Base-by-base conservation (phyloP, 2,113 vertebrate species). In the Colaptes auratus region DNA sequence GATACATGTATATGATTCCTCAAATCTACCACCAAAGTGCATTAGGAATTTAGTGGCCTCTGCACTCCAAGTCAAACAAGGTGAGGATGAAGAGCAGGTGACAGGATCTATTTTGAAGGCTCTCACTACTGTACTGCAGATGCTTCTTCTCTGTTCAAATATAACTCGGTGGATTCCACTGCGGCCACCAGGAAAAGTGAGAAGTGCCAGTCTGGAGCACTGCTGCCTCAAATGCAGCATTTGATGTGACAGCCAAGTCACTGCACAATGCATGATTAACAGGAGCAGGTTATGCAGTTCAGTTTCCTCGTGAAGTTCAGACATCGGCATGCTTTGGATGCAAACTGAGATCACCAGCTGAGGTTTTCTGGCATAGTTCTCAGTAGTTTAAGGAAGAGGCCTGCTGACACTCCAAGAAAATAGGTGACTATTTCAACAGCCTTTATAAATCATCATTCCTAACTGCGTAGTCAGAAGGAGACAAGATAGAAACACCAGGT, bases 361-460 rank as follows among this genome's bases (percentile, higher is more conserved):
- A 90, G 58, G 6, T 55, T 81, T 88, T 94, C 15, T 93, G 95
- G 96, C 93, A 96, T 61, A 78, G 73, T 80, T 61, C 76, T 88
- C 80, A 81, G 80, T 35, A 92, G 76, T 39, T 94, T 81, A 92
- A 86, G 61, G 82, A 93, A 83, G 65, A 92, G 39, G 80, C 61
- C 80, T 86, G 90, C 86, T 90, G 93, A 90, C 80, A 96, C 88
- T 67, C 83, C 88, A 93, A 91, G 96, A 93, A 95, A 93, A 92
- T 91, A 83, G 2, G 65, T 53, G 44, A 93, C 76, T 86, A 84
- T 94, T 91, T 88, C 79, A 91, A 90, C 44, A 84, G 80, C 76
- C 88, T 95, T 92, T 65, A 92, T 56, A 90, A 90, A 94, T 92
- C 76, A 92, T 12, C 28, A 61, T 92, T 71, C 55, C 56, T 75